phyloP scores from a whole-genome alignment of 2,797 vertebrate species.

The Odontamblyopus rebecca region DNA sequence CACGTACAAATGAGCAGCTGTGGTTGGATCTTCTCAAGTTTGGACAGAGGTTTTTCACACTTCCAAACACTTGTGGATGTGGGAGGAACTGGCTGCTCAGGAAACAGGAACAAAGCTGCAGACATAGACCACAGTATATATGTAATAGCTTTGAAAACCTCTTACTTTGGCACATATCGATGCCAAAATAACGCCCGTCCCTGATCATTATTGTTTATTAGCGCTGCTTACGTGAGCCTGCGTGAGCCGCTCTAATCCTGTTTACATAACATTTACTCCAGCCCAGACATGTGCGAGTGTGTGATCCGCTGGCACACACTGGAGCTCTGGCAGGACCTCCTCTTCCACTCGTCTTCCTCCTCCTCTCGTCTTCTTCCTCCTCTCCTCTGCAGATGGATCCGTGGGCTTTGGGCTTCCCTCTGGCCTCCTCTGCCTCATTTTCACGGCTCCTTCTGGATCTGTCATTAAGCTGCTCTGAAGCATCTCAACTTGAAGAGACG shows the following conservation, averaged over 20 bases:
- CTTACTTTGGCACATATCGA: no score
- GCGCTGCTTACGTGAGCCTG: not conserved
- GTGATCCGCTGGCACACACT: constrained; percentile 64
- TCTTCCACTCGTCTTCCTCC: not conserved
- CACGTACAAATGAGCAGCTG: no score
- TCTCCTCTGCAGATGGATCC: not conserved
- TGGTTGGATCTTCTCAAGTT: no score
- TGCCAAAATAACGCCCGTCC: not conserved
- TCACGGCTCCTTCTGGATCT: not conserved
- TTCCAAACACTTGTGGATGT: no score
- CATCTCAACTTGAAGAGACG: not conserved
- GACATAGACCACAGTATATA: no score
- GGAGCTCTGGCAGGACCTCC: constrained; percentile 38
- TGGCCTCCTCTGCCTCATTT: not conserved
- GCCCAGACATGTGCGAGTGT: constrained; percentile 62
- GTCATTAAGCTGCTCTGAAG: not conserved
- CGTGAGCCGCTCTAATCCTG: not conserved
- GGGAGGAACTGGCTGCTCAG: no score
- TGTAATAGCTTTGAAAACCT: no score
- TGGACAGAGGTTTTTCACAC: no score
- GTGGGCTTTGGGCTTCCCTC: no score
- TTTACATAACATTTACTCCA: constrained; percentile 45
- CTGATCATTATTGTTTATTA: not conserved
- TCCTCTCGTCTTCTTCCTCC: not conserved
- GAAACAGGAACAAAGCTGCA: no score